Evolutionary conservation across 2,113 vertebrate species (phyloP).

Genomic region (Chaetodon auriga): DNA sequence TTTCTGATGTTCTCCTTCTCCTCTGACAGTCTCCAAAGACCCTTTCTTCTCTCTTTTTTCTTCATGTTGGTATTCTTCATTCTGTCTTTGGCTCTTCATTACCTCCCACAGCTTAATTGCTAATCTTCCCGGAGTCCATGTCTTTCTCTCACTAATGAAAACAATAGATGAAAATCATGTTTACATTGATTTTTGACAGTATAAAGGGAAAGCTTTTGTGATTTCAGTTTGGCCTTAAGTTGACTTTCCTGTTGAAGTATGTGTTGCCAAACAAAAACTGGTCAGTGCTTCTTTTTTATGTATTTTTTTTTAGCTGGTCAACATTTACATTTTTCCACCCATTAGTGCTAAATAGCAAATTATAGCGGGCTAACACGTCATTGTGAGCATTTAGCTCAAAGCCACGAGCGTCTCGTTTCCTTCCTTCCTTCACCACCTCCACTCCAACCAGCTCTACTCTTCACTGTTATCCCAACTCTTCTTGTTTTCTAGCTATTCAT

Average conservation of each 20-base stretch:
- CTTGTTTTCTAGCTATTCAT: constrained; percentile 55
- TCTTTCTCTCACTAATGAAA: neutral
- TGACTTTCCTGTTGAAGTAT: neutral
- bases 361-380: neutral
- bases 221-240: neutral
- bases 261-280: no score
- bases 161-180: neutral
- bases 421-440: neutral
- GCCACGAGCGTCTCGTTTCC: neutral
- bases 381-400: neutral
- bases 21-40: neutral
- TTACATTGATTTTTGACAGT: neutral
- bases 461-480: neutral
- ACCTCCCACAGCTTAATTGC: neutral
- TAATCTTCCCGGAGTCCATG: neutral
- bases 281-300: no score
- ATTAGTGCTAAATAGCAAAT: neutral
- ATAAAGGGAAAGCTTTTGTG: neutral
- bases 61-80: neutral
- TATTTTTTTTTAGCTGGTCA: neutral
- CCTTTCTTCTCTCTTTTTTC: neutral
- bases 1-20: neutral
- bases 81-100: neutral
- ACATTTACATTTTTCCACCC: neutral
- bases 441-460: neutral